Conservation (phyloP, 1,140 invertebrate genomes). For the Helicorthomorpha holstii region DNA sequence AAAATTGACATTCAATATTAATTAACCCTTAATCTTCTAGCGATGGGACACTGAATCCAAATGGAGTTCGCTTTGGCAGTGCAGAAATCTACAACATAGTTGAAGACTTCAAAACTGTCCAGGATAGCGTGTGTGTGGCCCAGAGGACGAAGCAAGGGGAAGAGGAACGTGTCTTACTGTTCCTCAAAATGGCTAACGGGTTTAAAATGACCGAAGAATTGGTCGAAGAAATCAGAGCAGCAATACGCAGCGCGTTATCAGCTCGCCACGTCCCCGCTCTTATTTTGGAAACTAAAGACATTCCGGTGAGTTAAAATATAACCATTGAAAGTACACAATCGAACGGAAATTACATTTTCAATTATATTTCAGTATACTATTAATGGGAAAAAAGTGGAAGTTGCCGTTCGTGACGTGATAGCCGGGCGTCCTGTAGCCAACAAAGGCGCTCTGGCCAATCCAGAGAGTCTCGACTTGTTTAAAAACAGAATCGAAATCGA, state of each 20-base stretch:
- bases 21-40: constrained; percentile 14
- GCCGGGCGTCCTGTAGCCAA: constrained; percentile 23
- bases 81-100: constrained; percentile 44
- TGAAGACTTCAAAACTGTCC: constrained; percentile 31
- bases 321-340: too few species aligned
- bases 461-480: constrained; percentile 15
- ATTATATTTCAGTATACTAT: too few species aligned
- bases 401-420: constrained; percentile 36
- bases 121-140: constrained; percentile 37
- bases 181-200: constrained; percentile 32
- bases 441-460: constrained; percentile 16
- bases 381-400: constrained; percentile 40
- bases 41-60: constrained; percentile 43
- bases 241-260: constrained; percentile 30
- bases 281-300: constrained; percentile 30
- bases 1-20: constrained; percentile 2
- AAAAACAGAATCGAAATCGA: constrained; percentile 14
- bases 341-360: too few species aligned
- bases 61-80: constrained; percentile 42
- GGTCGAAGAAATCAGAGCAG: constrained; percentile 22
- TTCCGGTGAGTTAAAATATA: constrained; percentile 27
- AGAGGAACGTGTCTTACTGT: constrained; percentile 37
- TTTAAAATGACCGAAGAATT: constrained; percentile 25
- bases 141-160: constrained; percentile 26
- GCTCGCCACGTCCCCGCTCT: constrained; percentile 34